Conservation (phyloP, 1,140 invertebrate genomes). For the Drosophila sturtevanti region DNA sequence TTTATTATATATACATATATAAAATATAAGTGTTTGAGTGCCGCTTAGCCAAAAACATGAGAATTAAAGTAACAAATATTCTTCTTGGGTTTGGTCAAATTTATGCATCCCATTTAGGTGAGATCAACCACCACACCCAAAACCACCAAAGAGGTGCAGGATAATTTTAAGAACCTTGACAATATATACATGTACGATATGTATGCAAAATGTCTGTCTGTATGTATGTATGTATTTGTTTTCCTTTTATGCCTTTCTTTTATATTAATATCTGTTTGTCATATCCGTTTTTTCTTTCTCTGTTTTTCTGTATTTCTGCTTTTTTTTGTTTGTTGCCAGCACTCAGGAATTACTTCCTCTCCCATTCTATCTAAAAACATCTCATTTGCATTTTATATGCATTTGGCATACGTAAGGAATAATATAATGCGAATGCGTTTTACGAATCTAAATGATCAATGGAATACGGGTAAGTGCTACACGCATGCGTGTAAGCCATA, state of each 20-base stretch:
- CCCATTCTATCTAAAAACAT: background rate
- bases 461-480: conserved; percentile 14
- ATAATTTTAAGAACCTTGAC: conserved; percentile 35
- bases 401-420: conserved; percentile 8
- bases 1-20: background rate
- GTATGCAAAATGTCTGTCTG: conserved; percentile 14
- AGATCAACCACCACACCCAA: background rate
- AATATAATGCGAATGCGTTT: conserved; percentile 10
- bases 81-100: background rate
- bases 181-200: conserved; percentile 37
- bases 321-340: too few species aligned
- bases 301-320: too few species aligned
- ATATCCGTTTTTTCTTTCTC: conserved; percentile 62
- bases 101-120: conserved; percentile 3
- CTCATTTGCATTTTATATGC: background rate
- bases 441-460: conserved; percentile 56
- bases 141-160: background rate
- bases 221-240: background rate
- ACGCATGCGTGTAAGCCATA: conserved; percentile 70
- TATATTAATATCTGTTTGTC: conserved; percentile 35
- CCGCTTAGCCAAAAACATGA: conserved; percentile 3
- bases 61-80: too few species aligned
- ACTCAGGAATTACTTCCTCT: conserved; percentile 48
- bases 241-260: background rate
- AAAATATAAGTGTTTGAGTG: conserved; percentile 29